phyloP scores from a whole-genome alignment of 2,888 invertebrate genomes.

The Willowsia nigromaculata region DNA sequence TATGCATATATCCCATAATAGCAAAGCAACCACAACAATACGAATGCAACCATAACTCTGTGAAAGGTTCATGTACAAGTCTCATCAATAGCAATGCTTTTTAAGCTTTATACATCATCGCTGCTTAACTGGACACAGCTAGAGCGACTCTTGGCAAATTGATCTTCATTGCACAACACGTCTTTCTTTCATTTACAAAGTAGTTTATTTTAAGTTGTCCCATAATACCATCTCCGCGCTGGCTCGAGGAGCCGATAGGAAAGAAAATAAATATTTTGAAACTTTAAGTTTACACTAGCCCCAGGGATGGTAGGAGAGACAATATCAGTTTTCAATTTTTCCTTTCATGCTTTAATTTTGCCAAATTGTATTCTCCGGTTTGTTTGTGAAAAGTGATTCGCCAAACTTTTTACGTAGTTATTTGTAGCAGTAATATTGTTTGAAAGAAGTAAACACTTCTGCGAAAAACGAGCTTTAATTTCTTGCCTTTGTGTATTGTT shows the following conservation, averaged over 20 bases:
- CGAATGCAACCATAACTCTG: background rate
- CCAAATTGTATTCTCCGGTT: no score
- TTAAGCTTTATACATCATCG: no score
- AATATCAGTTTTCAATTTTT: background rate
- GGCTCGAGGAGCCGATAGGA: background rate
- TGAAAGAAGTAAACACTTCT: no score
- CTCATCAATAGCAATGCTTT: background rate
- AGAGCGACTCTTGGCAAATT: slow-evolving; percentile 42
- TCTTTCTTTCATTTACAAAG: slow-evolving; percentile 5
- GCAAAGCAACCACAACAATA: slow-evolving; percentile 3
- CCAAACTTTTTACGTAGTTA: no score
- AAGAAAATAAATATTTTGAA: slow-evolving; percentile 18
- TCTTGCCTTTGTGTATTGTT: no score
- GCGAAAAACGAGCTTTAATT: no score
- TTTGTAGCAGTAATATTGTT: no score
- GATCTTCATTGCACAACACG: slow-evolving; percentile 46
- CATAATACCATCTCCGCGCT: background rate
- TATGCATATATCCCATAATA: background rate
- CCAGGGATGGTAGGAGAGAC: background rate
- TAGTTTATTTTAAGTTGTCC: background rate
- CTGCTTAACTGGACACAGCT: slow-evolving; percentile 43
- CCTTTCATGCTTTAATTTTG: no score
- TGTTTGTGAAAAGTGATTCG: no score
- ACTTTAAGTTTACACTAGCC: background rate
- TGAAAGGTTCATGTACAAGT: background rate